Evolutionary conservation across 2,113 vertebrate species (phyloP).

Genomic region (Mastomys coucha): DNA sequence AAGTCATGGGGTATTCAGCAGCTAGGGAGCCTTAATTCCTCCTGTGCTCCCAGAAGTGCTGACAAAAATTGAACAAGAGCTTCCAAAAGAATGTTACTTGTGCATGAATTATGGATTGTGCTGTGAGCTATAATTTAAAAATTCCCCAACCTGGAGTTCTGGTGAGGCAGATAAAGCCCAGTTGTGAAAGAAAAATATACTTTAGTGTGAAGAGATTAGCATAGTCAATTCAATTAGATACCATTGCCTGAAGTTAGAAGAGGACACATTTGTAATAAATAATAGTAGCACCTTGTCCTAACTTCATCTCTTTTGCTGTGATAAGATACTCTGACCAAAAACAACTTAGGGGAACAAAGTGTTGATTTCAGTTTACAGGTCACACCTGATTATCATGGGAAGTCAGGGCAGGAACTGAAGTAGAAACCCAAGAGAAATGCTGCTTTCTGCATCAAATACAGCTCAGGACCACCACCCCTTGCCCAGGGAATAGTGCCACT

Average conservation of each 20-base stretch:
- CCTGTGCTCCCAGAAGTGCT: not conserved
- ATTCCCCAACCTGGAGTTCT: not conserved
- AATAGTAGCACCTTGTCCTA: not conserved
- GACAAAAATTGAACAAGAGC: not conserved
- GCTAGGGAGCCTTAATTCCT: not conserved
- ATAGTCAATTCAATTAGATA: not conserved
- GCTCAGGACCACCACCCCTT: not conserved
- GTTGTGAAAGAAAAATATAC: not conserved
- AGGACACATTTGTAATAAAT: conserved; percentile 3
- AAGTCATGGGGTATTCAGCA: not conserved
- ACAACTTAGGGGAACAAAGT: not conserved
- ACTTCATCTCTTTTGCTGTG: not conserved
- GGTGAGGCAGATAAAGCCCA: not conserved
- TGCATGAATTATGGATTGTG: not conserved
- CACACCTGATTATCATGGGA: not conserved
- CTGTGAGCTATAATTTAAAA: not conserved
- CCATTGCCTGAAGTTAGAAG: not conserved
- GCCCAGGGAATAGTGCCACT: not conserved
- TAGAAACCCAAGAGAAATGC: not conserved
- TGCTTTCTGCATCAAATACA: not conserved
- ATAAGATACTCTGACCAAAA: no score
- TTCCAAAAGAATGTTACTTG: conserved; percentile 40
- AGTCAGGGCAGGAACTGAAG: not conserved
- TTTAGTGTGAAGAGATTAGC: not conserved
- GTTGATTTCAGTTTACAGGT: not conserved